phyloP scores from a whole-genome alignment of 2,113 vertebrate species.

The Crotalus tigris region DNA sequence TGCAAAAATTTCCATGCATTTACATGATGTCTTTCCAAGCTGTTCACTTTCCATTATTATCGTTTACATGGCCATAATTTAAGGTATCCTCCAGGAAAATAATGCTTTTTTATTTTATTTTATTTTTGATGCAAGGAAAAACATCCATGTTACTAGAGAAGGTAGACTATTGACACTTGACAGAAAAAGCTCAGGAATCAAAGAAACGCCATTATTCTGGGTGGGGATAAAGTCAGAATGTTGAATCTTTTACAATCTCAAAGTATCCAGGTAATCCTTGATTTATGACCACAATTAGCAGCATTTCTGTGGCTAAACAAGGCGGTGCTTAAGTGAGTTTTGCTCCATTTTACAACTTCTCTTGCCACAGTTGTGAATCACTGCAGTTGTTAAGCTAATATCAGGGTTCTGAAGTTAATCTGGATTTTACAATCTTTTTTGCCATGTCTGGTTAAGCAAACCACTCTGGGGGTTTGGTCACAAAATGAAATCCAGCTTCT shows the following conservation, averaged over 20 bases:
- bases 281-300: neutral
- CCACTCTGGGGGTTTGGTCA: neutral
- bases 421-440: neutral
- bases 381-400: neutral
- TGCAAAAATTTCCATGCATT: neutral
- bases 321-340: neutral
- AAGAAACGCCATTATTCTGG: neutral
- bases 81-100: neutral
- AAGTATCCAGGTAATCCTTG: too few relatives aligned
- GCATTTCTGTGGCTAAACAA: neutral
- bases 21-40: constrained; percentile 8
- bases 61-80: constrained; percentile 16
- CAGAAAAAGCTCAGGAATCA: neutral
- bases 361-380: neutral
- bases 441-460: neutral
- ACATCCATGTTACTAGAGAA: neutral
- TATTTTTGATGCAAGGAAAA: neutral
- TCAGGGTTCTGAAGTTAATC: neutral
- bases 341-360: neutral
- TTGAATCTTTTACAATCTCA: neutral
- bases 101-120: neutral
- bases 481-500: too few relatives aligned
- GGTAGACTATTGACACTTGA: neutral
- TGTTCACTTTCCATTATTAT: neutral
- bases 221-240: neutral